Base-by-base conservation (phyloP, 2,113 vertebrate genomes). In the Petroica traversi region DNA sequence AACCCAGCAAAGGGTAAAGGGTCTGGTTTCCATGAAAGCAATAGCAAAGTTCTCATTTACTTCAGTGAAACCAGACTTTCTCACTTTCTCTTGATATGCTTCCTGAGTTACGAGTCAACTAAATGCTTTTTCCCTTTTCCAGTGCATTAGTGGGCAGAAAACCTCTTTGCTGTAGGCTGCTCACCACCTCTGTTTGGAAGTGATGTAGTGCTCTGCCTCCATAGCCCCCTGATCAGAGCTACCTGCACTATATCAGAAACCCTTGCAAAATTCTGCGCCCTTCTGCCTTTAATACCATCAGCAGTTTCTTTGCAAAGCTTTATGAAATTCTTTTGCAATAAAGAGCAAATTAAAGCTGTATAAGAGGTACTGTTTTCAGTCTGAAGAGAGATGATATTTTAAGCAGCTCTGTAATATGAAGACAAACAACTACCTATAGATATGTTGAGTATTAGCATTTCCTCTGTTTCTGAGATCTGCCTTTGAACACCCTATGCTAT, bases 391-490 rank as follows among this genome's bases (percentile, higher is more conserved):
- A 12, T 4, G 24, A 11, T 69, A 57, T 57, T 87, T 89, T 59
- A 93, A 85, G 57, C 41, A 52, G 58, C n/a, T 88, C n/a, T 85
- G 40, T 31, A 74, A 54, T 31, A 71, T 3, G 8, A 94, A 81
- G 89, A 58, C 49, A 68, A 91, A 66, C 22, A 81, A 28, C 0
- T 0, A 74, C 25, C 15, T 48, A 19, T 8, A 71, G 55, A 33
- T 38, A 55, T 1, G 45, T 3, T 62, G 51, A 71, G 46, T 41
- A 43, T 40, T 29, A 52, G 29, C 0, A 0, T 19, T 29, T 46
- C 22, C 55, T 68, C 43, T 57, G 8, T 45, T 89, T 45, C 58
- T 28, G 33, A 81, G 46, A 57, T 49, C 61, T 66, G 51, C 57
- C 31, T 55, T 75, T 62, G 43, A 88, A 87, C 11, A 75, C 5